A percentile compares a stretch with the other conserved stretches of the same genome.
Conservation (phyloP, 1,140 invertebrate species). For the Steinernema khuongi region DNA sequence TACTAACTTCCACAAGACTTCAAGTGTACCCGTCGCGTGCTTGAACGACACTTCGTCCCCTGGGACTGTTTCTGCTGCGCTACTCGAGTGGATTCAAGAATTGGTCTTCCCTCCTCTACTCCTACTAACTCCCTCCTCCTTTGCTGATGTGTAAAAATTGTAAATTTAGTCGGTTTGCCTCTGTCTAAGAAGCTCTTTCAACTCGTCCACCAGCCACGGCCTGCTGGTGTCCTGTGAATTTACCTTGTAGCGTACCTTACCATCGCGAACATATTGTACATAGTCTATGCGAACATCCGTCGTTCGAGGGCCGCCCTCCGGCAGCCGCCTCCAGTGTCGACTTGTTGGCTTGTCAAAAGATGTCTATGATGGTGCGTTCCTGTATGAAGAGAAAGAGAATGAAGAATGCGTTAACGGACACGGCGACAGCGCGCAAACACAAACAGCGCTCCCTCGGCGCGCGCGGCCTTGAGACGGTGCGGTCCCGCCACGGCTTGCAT, state of each 20-base stretch:
- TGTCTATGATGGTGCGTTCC: constrained; percentile 4
- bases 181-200: neutral
- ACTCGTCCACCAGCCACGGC: neutral
- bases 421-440: too few relatives aligned
- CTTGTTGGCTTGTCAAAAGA: constrained; percentile 5
- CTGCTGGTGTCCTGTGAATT: neutral
- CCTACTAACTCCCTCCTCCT: neutral
- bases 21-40: neutral
- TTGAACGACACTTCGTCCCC: neutral
- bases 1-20: constrained; percentile 12
- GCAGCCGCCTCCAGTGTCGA: neutral
- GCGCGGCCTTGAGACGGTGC: too few relatives aligned
- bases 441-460: too few relatives aligned
- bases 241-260: neutral
- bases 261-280: neutral
- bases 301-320: too few relatives aligned
- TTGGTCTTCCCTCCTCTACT: neutral
- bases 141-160: constrained; percentile 5
- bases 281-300: too few relatives aligned
- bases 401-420: constrained; percentile 4
- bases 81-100: neutral
- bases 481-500: too few relatives aligned
- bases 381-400: constrained; percentile 11
- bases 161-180: constrained; percentile 10
- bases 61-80: neutral